Percentiles rank a stretch among this genome's conserved stretches.
phyloP scores from a whole-genome alignment of 2,888 invertebrate genomes.

The Yponomeuta evonymella region DNA sequence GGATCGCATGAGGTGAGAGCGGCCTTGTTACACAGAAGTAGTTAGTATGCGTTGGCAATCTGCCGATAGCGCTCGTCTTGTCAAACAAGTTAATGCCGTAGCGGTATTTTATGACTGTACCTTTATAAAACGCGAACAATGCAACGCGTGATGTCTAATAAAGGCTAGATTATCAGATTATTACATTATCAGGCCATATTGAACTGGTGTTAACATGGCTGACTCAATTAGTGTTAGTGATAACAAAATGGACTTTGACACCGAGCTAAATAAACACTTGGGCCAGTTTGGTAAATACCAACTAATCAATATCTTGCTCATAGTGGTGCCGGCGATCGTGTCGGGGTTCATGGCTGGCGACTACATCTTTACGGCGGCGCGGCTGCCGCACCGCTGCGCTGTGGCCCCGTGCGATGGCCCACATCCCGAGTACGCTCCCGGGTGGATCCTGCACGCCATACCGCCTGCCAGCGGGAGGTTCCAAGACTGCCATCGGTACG shows the following conservation, averaged over 20 bases:
- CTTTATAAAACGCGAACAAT: not conserved
- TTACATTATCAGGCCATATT: not conserved
- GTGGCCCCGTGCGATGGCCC: constrained; percentile 51
- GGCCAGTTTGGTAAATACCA: constrained; percentile 61
- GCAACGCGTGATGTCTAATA: not conserved
- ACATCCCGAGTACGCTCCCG: constrained; percentile 44
- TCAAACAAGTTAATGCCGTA: not conserved
- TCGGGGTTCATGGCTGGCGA: constrained; percentile 61
- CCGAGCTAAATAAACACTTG: constrained; percentile 48
- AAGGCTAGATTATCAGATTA: not conserved
- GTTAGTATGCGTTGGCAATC: constrained; percentile 1
- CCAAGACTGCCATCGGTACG: constrained; percentile 54
- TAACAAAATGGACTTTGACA: constrained; percentile 42
- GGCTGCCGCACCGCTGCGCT: constrained; percentile 50
- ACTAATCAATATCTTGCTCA: constrained; percentile 43
- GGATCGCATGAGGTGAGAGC: not conserved
- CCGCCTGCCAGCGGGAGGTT: constrained; percentile 45
- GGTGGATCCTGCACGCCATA: constrained; percentile 53
- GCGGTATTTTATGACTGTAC: not conserved
- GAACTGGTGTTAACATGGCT: not conserved
- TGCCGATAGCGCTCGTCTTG: not conserved
- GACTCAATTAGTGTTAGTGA: constrained; percentile 8
- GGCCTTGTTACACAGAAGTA: not conserved
- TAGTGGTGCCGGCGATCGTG: constrained; percentile 46
- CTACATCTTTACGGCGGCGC: constrained; percentile 60